A percentile compares a stretch with the other conserved stretches of the same genome.
Evolutionary conservation across 2,113 vertebrate genomes (phyloP).

Genomic region (Etheostoma cragini): DNA sequence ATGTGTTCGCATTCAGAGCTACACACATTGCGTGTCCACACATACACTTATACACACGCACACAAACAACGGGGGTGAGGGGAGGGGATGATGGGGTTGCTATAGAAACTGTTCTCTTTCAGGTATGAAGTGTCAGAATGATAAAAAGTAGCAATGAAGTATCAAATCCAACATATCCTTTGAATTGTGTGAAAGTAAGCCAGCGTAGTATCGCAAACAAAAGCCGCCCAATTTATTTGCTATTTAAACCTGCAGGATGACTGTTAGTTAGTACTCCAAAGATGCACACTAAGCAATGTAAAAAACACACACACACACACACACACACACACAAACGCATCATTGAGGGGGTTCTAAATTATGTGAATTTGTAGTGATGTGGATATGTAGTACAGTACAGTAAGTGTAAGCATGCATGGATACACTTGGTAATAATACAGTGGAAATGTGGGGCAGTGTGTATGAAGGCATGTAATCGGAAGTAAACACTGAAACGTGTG

Average conservation of each 20-base stretch:
- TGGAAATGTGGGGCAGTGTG: slow-evolving; percentile 20
- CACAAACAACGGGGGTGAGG: slow-evolving; percentile 38
- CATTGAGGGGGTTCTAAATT: not conserved
- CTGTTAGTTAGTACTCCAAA: not conserved
- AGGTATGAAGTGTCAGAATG: slow-evolving; percentile 74
- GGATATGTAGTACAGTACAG: slow-evolving; percentile 4
- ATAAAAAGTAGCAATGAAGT: slow-evolving; percentile 69
- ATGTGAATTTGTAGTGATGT: slow-evolving; percentile 1
- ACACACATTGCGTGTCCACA: slow-evolving; percentile 16
- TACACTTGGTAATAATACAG: slow-evolving; percentile 23
- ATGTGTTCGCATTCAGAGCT: slow-evolving; percentile 31
- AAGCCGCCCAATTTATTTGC: slow-evolving; percentile 23
- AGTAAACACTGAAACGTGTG: not conserved
- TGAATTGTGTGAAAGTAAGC: slow-evolving; percentile 38
- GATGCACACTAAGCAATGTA: not conserved
- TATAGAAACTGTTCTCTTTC: slow-evolving; percentile 82
- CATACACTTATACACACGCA: not conserved
- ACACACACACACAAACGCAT: too few relatives aligned
- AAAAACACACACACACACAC: not conserved
- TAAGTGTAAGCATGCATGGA: not conserved
- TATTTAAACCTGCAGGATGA: slow-evolving; percentile 22
- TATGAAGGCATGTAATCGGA: slow-evolving; percentile 16
- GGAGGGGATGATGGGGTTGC: slow-evolving; percentile 73
- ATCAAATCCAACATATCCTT: slow-evolving; percentile 59
- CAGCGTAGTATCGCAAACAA: slow-evolving; percentile 24